These are phyloP conservation scores for Phylloscopus collybita DNA, from an alignment of 2,797 vertebrate genomes.

Conservation along the genomic window DNA sequence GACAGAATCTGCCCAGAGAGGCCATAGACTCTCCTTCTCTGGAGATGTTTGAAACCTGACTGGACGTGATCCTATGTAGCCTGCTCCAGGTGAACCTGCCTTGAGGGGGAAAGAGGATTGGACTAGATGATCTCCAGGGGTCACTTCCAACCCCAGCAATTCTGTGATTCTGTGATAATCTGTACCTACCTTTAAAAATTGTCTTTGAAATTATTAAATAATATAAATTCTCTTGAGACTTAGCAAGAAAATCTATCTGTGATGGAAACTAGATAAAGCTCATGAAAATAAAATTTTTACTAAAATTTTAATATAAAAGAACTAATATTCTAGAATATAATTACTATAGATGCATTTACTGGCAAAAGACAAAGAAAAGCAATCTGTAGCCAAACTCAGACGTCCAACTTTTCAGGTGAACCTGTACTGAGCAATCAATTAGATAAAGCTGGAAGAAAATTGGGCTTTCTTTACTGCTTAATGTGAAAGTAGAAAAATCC, in stretches of 20 bases:
- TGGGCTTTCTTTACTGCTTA: background rate
- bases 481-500: background rate
- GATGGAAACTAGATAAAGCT: background rate
- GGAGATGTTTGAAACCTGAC: background rate
- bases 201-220: background rate
- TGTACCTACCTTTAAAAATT: background rate
- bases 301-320: background rate
- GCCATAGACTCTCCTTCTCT: background rate
- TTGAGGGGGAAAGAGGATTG: background rate
- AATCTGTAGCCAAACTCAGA: background rate
- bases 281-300: background rate
- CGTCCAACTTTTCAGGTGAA: background rate
- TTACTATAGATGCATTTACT: background rate
- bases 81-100: background rate
- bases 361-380: background rate
- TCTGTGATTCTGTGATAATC: background rate
- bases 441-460: background rate
- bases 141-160: background rate
- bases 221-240: background rate
- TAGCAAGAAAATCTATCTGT: background rate
- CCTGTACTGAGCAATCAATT: background rate
- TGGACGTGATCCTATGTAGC: accelerated
- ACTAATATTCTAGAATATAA: background rate
- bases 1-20: background rate
- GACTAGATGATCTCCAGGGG: background rate